A percentile compares a stretch with the other conserved stretches of the same genome.
phyloP scores from a whole-genome alignment of 1,140 invertebrate species.

The Andricus grossulariae region DNA sequence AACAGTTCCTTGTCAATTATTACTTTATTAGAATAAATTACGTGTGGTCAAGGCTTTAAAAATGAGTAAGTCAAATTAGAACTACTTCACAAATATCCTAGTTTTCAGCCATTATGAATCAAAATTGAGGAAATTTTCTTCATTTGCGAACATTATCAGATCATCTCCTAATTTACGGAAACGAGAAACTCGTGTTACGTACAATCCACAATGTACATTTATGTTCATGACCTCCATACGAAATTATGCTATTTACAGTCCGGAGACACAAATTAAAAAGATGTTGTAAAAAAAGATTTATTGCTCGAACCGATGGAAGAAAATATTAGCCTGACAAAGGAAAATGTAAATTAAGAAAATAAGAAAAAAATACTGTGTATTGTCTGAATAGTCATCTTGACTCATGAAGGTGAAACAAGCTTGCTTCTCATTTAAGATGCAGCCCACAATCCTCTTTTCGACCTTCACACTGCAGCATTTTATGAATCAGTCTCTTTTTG shows the following conservation, averaged over 20 bases:
- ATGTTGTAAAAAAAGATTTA: too few relatives aligned
- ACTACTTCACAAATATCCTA: not conserved
- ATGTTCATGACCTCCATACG: not conserved
- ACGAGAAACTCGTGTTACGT: not conserved
- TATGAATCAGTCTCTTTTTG: too few relatives aligned
- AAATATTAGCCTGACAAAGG: not conserved
- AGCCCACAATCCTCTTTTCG: conserved; percentile 37
- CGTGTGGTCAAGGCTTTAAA: too few relatives aligned
- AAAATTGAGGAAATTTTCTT: not conserved
- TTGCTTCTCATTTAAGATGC: conserved; percentile 42
- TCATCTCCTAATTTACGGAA: conserved; percentile 1
- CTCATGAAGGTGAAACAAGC: conserved; percentile 51
- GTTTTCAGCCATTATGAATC: not conserved
- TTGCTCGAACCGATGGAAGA: too few relatives aligned
- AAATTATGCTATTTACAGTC: not conserved
- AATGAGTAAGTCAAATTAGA: too few relatives aligned
- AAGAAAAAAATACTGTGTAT: conserved; percentile 44
- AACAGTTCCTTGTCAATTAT: too few relatives aligned
- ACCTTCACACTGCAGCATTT: not conserved
- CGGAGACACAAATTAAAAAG: not conserved
- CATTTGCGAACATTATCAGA: not conserved
- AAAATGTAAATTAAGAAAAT: conserved; percentile 45
- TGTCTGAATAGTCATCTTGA: conserved; percentile 42
- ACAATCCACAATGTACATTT: not conserved
- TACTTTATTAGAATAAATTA: too few relatives aligned